phyloP scores from a whole-genome alignment of 2,888 invertebrate genomes.

The Drosophila hamatofila region DNA sequence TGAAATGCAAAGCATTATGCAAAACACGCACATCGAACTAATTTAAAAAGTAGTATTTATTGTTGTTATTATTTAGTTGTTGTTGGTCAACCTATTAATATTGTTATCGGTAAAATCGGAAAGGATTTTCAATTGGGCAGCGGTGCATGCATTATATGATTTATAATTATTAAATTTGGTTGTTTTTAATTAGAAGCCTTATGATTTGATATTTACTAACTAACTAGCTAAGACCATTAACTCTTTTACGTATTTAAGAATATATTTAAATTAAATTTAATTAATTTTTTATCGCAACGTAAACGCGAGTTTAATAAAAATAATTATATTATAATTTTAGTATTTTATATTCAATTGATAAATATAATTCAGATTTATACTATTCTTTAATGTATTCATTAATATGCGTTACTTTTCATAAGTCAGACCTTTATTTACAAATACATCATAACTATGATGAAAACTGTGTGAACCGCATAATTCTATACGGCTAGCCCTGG shows the following conservation, averaged over 20 bases:
- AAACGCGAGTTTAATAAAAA: conserved; percentile 17
- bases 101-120: conserved; percentile 1
- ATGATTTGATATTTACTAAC: conserved; percentile 34
- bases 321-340: conserved; percentile 8
- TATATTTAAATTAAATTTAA: conserved; percentile 13
- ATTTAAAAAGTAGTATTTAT: conserved; percentile 24
- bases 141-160: conserved; percentile 41
- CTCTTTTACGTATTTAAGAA: conserved; percentile 23
- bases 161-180: conserved; percentile 18
- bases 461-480: no score
- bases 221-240: conserved; percentile 12
- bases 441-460: not conserved
- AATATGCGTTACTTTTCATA: not conserved
- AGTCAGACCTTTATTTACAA: not conserved
- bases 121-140: conserved; percentile 24
- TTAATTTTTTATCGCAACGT: not conserved
- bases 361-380: not conserved
- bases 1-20: conserved; percentile 65
- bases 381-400: not conserved
- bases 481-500: no score
- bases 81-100: conserved; percentile 41
- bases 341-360: conserved; percentile 9
- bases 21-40: conserved; percentile 74
- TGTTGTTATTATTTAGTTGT: conserved; percentile 19
- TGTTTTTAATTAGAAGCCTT: conserved; percentile 20